Evolutionary conservation across 2,797 vertebrate species (phyloP).

Genomic region (Gallirallus australis): DNA sequence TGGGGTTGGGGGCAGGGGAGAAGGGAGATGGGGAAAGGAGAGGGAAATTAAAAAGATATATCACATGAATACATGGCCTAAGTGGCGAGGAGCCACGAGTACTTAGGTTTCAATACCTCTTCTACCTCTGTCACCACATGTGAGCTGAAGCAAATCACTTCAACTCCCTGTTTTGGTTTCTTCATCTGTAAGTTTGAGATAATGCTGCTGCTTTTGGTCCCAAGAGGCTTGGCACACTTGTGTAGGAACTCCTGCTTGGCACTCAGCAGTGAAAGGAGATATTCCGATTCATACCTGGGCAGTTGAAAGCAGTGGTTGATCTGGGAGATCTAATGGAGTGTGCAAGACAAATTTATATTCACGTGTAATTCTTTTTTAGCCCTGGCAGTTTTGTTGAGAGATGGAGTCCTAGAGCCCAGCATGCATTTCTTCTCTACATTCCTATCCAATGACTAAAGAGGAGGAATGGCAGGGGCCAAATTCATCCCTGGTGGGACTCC

Average conservation of each 20-base stretch:
- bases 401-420: constrained; percentile 47
- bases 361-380: constrained; percentile 28
- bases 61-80: constrained; percentile 9
- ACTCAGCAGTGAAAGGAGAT: neutral
- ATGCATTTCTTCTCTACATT: constrained; percentile 62
- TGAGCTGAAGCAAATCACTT: neutral
- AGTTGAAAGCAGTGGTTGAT: neutral
- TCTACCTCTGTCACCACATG: constrained; percentile 32
- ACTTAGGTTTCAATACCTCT: constrained; percentile 30
- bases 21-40: constrained; percentile 31
- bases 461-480: constrained; percentile 56
- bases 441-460: constrained; percentile 64
- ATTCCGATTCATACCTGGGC: neutral
- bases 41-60: constrained; percentile 50
- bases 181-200: neutral
- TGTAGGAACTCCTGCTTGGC: neutral
- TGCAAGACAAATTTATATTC: constrained; percentile 31
- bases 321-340: neutral
- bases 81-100: neutral
- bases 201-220: neutral
- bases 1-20: constrained; percentile 5
- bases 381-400: constrained; percentile 49
- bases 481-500: constrained; percentile 62
- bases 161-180: neutral
- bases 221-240: neutral